A percentile compares a stretch with the other conserved stretches of the same genome.
These are phyloP conservation scores for Sitta carolinensis DNA, from an alignment of 2,797 vertebrate species.

Conservation along the genomic window DNA sequence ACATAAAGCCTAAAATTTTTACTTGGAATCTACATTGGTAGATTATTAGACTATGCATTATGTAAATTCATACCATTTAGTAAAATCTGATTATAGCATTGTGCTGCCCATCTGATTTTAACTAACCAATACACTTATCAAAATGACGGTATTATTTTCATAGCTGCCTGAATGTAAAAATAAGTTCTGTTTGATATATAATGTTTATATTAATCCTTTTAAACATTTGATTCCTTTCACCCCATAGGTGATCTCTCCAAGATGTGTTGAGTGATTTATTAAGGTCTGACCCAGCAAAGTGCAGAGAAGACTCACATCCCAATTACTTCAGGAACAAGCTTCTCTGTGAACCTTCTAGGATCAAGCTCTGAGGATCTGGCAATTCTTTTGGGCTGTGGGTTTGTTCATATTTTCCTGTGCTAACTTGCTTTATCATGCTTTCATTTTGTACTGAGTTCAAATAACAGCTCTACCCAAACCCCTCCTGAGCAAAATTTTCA, in stretches of 20 bases:
- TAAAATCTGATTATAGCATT: neutral
- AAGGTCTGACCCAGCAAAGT: constrained; percentile 30
- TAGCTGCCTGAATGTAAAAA: constrained; percentile 44
- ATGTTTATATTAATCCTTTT: constrained; percentile 59
- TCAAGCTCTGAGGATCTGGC: neutral
- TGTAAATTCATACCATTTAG: neutral
- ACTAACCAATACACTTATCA: constrained; percentile 34
- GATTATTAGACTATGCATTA: neutral
- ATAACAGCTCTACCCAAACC: neutral
- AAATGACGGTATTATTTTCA: constrained; percentile 51
- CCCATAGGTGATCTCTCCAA: constrained; percentile 11
- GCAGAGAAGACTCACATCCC: constrained; percentile 24
- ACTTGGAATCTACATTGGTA: neutral
- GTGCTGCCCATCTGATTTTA: constrained; percentile 23
- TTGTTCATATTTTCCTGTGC: neutral
- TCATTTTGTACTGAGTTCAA: neutral
- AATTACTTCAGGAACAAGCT: neutral
- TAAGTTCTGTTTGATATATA: constrained; percentile 47
- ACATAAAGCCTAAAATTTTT: constrained; percentile 18
- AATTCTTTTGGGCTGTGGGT: neutral
- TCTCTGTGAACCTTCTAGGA: neutral
- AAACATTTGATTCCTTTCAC: constrained; percentile 58
- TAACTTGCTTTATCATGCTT: neutral
- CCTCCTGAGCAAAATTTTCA: neutral
- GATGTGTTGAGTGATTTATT: constrained; percentile 34